Conservation (phyloP, 2,797 vertebrate species). For the Pelodytes ibericus region DNA sequence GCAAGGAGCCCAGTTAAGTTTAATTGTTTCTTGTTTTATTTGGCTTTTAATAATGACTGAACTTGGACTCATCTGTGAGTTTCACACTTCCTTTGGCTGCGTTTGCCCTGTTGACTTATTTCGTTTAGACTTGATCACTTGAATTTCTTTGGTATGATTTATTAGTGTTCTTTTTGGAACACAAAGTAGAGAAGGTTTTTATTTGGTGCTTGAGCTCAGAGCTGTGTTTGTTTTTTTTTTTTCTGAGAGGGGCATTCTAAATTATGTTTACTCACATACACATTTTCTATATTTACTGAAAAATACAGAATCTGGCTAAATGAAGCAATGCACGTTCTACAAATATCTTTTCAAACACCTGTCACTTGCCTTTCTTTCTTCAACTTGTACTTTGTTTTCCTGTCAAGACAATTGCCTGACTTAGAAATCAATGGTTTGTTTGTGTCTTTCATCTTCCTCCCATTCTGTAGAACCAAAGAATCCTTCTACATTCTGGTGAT, state of each 20-base stretch:
- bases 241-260: neutral
- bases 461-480: constrained; percentile 7
- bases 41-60: constrained; percentile 15
- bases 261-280: neutral
- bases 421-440: constrained; percentile 47
- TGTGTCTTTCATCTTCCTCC: constrained; percentile 29
- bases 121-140: constrained; percentile 27
- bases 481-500: constrained; percentile 26
- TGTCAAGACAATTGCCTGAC: constrained; percentile 49
- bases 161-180: constrained; percentile 25
- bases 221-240: neutral
- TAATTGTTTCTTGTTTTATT: constrained; percentile 39
- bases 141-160: constrained; percentile 35
- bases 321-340: constrained; percentile 26
- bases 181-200: constrained; percentile 11
- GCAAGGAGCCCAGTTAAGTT: constrained; percentile 18
- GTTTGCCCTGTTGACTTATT: constrained; percentile 20
- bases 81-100: constrained; percentile 44
- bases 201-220: constrained; percentile 9
- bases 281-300: constrained; percentile 7
- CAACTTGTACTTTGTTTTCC: constrained; percentile 36
- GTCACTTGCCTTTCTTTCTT: constrained; percentile 47
- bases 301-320: constrained; percentile 10
- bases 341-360: constrained; percentile 40
- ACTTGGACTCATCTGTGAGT: constrained; percentile 31